A percentile compares a stretch with the other conserved stretches of the same genome.
Evolutionary conservation across 2,113 vertebrate species (phyloP).

Genomic region (Epinephelus lanceolatus): DNA sequence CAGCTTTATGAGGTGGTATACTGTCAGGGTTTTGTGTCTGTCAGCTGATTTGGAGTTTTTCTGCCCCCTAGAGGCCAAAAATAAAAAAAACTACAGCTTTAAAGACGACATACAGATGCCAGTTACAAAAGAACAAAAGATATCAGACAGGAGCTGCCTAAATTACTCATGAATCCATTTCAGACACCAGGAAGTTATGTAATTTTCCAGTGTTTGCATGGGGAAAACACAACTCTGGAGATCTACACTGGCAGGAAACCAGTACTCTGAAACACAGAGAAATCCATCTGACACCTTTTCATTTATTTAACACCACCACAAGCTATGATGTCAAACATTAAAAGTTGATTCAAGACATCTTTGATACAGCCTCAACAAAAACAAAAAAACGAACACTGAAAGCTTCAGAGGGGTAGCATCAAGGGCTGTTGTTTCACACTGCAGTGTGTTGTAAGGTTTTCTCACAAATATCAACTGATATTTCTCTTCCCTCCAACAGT

Average conservation of each 20-base stretch:
- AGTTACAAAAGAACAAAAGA: slow-evolving; percentile 7
- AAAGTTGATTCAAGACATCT: slow-evolving; percentile 20
- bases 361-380: slow-evolving; percentile 21
- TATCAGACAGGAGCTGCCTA: not conserved
- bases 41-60: not conserved
- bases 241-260: not conserved
- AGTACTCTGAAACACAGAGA: slow-evolving; percentile 6
- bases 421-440: not conserved
- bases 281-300: slow-evolving; percentile 7
- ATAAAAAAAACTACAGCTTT: not conserved
- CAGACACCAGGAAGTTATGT: slow-evolving; percentile 2
- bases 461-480: not conserved
- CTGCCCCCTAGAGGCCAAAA: not conserved
- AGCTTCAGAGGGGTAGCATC: not conserved
- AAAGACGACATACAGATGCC: not conserved
- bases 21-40: not conserved
- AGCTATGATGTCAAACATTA: slow-evolving; percentile 22
- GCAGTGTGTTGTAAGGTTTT: not conserved
- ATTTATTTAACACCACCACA: slow-evolving; percentile 26
- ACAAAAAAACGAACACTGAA: slow-evolving; percentile 3
- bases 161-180: slow-evolving; percentile 17
- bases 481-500: not conserved
- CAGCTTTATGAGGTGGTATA: not conserved
- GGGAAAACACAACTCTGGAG: not conserved
- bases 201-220: not conserved